A percentile compares a stretch with the other conserved stretches of the same genome.
Evolutionary conservation across 2,888 invertebrate species (phyloP).

Genomic region (Stenolophus ochropezus): DNA sequence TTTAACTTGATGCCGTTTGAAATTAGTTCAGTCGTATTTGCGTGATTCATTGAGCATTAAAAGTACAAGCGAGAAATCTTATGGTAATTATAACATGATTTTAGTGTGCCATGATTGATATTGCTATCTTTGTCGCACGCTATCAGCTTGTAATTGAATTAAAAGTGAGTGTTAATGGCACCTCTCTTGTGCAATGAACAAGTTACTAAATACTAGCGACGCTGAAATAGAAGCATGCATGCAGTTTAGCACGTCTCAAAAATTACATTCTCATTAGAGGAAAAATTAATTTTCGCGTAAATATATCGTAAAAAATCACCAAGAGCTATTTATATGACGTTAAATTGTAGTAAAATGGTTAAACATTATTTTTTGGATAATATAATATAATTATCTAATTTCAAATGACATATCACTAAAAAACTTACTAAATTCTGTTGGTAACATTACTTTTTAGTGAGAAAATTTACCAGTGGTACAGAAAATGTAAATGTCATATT

Average conservation of each 20-base stretch:
- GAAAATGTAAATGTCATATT: no score
- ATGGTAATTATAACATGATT: slow-evolving; percentile 39
- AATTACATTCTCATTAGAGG: background rate
- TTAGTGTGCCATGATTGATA: slow-evolving; percentile 20
- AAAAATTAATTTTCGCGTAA: background rate
- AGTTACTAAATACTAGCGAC: slow-evolving; percentile 46
- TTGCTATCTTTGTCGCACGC: slow-evolving; percentile 7
- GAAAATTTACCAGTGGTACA: no score
- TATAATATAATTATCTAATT: no score
- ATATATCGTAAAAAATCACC: no score
- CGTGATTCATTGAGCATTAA: slow-evolving; percentile 5
- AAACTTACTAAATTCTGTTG: no score
- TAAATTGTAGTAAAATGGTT: no score
- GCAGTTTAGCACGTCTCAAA: slow-evolving; percentile 6
- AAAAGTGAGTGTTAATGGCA: slow-evolving; percentile 48
- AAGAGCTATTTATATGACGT: no score
- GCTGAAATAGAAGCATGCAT: slow-evolving; percentile 43
- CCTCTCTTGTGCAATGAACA: slow-evolving; percentile 56
- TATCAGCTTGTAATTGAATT: slow-evolving; percentile 51
- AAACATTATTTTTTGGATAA: no score
- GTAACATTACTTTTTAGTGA: no score
- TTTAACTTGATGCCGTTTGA: background rate
- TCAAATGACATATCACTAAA: no score
- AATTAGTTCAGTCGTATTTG: background rate
- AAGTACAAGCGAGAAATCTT: slow-evolving; percentile 17